phyloP scores from a whole-genome alignment of 2,888 invertebrate species.

The Beris morrisii region DNA sequence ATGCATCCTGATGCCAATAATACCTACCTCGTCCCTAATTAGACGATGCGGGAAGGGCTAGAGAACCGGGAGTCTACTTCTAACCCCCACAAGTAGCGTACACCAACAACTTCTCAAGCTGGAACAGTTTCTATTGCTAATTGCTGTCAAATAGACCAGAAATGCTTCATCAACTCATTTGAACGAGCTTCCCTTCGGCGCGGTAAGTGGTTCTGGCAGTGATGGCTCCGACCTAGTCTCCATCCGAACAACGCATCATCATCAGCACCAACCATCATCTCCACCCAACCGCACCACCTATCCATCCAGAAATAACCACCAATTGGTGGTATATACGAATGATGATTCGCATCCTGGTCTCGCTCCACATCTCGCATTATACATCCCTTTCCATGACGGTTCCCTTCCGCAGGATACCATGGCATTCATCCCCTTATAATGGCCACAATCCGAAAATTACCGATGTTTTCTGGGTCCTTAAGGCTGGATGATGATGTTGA shows the following conservation, averaged over 20 bases:
- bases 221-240: background rate
- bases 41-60: background rate
- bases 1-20: slow-evolving; percentile 18
- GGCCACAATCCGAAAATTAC: slow-evolving; percentile 40
- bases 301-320: slow-evolving; percentile 27
- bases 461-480: slow-evolving; percentile 31
- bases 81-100: no score
- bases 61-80: no score
- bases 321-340: slow-evolving; percentile 27
- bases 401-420: slow-evolving; percentile 18
- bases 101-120: slow-evolving; percentile 12
- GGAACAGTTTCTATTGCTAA: slow-evolving; percentile 33
- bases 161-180: slow-evolving; percentile 35
- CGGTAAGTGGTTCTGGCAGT: background rate
- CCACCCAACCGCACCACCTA: background rate
- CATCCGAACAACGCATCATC: background rate
- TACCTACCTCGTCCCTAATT: slow-evolving; percentile 11
- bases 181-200: slow-evolving; percentile 18
- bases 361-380: no score
- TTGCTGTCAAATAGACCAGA: slow-evolving; percentile 35
- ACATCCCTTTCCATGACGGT: background rate
- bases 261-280: background rate
- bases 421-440: slow-evolving; percentile 30
- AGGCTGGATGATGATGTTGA: background rate
- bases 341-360: background rate